A percentile compares a stretch with the other conserved stretches of the same genome.
Evolutionary conservation across 2,888 invertebrate genomes (phyloP).

Genomic region (Drosophila mercatorum): DNA sequence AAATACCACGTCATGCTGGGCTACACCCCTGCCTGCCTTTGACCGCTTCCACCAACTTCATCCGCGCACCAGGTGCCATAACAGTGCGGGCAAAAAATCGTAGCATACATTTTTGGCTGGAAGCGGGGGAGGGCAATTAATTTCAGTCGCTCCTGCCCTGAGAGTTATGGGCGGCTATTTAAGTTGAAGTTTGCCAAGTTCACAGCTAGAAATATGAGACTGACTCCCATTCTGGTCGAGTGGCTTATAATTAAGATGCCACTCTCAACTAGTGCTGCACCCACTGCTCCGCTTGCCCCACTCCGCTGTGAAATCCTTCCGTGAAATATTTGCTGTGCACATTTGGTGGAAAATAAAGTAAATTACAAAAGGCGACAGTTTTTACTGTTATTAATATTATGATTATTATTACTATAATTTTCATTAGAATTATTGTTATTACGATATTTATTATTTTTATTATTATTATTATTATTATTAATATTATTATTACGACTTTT

Average conservation of each 20-base stretch:
- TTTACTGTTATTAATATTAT: constrained; percentile 71
- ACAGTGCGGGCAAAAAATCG: constrained; percentile 16
- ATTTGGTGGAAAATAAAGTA: constrained; percentile 68
- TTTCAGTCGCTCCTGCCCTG: constrained; percentile 21
- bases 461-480: constrained; percentile 48
- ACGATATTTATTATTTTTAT: neutral
- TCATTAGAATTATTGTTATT: constrained; percentile 13
- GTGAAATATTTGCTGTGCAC: constrained; percentile 35
- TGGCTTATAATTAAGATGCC: constrained; percentile 54
- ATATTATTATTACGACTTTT: constrained; percentile 44
- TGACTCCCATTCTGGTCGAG: constrained; percentile 29
- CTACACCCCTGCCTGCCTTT: neutral
- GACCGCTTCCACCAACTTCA: neutral
- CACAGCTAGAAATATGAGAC: constrained; percentile 4
- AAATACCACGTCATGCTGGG: constrained; percentile 78
- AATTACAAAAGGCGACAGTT: constrained; percentile 77
- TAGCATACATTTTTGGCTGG: constrained; percentile 53
- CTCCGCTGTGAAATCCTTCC: no score
- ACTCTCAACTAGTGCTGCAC: constrained; percentile 30
- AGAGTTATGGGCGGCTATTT: constrained; percentile 50
- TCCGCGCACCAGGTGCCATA: constrained; percentile 34
- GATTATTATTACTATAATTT: constrained; percentile 42
- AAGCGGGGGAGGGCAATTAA: constrained; percentile 51
- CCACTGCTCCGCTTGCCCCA: neutral
- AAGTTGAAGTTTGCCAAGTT: constrained; percentile 21